Evolutionary conservation across 1,140 invertebrate genomes (phyloP).

Genomic region (Pygmarrhopalites habei): DNA sequence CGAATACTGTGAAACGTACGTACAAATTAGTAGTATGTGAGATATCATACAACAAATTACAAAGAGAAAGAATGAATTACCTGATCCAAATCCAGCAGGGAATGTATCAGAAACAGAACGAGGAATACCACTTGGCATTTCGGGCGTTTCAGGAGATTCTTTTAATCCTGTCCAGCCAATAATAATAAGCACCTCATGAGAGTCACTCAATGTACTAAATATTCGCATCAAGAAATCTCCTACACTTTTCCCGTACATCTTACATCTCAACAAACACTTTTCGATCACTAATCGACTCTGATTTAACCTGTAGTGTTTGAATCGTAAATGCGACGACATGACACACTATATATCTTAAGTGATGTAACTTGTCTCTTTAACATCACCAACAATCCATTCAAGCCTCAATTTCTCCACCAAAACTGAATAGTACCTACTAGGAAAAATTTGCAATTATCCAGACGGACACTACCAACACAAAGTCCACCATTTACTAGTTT

Average conservation of each 20-base stretch:
- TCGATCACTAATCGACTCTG: background rate
- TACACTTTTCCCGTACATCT: background rate
- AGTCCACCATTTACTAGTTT: no score
- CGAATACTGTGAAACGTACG: no score
- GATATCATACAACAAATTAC: background rate
- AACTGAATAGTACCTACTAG: no score
- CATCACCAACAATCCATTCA: no score
- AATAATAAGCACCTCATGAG: slow-evolving; percentile 1
- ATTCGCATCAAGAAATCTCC: background rate
- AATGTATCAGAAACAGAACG: slow-evolving; percentile 34
- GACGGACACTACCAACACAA: no score
- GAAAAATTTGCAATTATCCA: no score
- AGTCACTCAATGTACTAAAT: background rate
- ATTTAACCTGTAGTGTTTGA: no score
- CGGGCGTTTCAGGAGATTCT: slow-evolving; percentile 30
- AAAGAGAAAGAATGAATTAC: slow-evolving; percentile 7
- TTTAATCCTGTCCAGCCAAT: slow-evolving; percentile 18
- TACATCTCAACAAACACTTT: slow-evolving; percentile 3
- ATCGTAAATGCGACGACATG: no score
- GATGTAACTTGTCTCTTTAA: no score
- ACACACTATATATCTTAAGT: no score
- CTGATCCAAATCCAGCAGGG: slow-evolving; percentile 31
- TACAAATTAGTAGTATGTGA: background rate
- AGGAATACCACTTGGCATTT: slow-evolving; percentile 24
- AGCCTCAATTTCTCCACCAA: no score